These are phyloP conservation scores for Pheosia gnoma DNA, from an alignment of 2,888 invertebrate species.

Conservation along the genomic window DNA sequence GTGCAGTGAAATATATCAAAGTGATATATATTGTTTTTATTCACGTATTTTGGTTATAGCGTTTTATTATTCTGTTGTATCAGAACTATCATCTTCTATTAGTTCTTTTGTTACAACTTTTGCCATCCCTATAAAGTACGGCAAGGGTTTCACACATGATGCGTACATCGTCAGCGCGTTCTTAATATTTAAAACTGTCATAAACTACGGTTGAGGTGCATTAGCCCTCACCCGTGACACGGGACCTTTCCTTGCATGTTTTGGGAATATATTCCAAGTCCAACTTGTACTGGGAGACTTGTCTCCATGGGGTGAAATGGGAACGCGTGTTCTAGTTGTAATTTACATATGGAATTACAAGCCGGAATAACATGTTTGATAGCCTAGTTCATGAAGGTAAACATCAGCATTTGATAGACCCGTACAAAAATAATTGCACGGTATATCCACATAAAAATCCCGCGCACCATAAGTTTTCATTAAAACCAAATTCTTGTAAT, in stretches of 20 bases:
- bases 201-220: constrained; percentile 61
- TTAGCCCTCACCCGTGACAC: constrained; percentile 34
- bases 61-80: neutral
- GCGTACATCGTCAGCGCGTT: constrained; percentile 28
- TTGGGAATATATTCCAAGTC: constrained; percentile 32
- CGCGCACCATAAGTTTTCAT: constrained; percentile 60
- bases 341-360: constrained; percentile 82
- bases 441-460: constrained; percentile 34
- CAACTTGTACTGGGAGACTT: constrained; percentile 47
- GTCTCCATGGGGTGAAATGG: constrained; percentile 70
- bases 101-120: neutral
- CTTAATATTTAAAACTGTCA: constrained; percentile 76
- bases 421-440: constrained; percentile 10
- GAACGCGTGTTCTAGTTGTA: constrained; percentile 75
- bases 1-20: too few species aligned
- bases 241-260: constrained; percentile 38
- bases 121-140: constrained; percentile 10
- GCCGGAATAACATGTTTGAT: constrained; percentile 71
- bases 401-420: constrained; percentile 26
- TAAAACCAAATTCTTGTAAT: constrained; percentile 60
- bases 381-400: constrained; percentile 63
- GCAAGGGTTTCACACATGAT: neutral
- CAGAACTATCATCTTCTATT: neutral
- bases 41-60: too few species aligned
- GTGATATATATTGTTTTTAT: too few species aligned